Evolutionary conservation across 2,113 vertebrate genomes (phyloP), one percentile per base, ranked within the genome.

Genomic region (Numenius arquata): DNA sequence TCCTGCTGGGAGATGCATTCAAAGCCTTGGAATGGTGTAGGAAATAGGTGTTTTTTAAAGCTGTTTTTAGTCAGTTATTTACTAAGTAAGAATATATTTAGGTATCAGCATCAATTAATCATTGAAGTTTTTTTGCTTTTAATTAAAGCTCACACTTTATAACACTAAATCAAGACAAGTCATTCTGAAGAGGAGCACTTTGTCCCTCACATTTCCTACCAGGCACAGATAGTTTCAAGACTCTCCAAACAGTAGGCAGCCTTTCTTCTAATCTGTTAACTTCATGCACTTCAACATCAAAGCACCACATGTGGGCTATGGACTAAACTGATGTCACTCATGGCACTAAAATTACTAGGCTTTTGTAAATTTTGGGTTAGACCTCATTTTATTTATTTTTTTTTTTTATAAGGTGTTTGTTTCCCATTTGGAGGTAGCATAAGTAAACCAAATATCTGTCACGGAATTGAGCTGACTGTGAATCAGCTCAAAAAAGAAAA

Each of bases 81-180:
- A 90, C 41, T 47, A 66, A 93, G 47, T 50, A 86, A 88, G 47
- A 83, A 67, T 86, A 74, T 95, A 96, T 91, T 96, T 94, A 81
- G 38, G 14, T 84, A 86, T 90, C 82, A 90, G 80, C 50, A 63
- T 27, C 88, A 93, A 93, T 93, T 94, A 88, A 58, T 92, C 88
- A 80, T 11, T 88, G 50, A 87, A 81, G 29, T 74, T 85, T 93
- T 36, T 53, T 53, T 53, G 53, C 36, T 81, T 88, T 88, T 96
- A 95, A 96, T 97, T 96, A 95, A 94, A 92, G 26, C 21, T 90
- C 43, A 86, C 68, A 88, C 76, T 93, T 92, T 78, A 90, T 93
- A 88, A 88, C 19, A 72, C 23, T 88, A 95, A 92, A 97, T 95
- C 85, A 92, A 65, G 68, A 77, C 40, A 84, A 95, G 40, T 19